phyloP scores from a whole-genome alignment of 2,888 invertebrate species.

The Ophion ventricosus region DNA sequence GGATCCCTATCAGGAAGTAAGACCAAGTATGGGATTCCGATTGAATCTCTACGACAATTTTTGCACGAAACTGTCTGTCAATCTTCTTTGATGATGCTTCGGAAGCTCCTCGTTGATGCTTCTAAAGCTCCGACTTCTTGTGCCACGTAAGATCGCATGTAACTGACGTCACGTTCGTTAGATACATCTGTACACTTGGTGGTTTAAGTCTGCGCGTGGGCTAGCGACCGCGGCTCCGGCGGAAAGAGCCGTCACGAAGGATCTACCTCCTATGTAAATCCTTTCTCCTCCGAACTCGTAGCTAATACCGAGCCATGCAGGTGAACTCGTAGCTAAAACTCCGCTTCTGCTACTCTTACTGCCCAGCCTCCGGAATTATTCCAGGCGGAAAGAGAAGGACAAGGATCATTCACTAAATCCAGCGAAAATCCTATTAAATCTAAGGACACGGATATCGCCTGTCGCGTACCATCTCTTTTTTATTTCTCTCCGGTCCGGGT shows the following conservation, averaged over 20 bases:
- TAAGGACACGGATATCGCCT: background rate
- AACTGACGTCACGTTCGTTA: slow-evolving; percentile 17
- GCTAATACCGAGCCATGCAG: slow-evolving; percentile 28
- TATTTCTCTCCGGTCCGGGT: slow-evolving; percentile 8
- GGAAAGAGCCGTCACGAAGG: slow-evolving; percentile 54
- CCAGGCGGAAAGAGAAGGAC: slow-evolving; percentile 26
- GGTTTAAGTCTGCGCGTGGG: slow-evolving; percentile 15
- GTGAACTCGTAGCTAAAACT: too few species aligned
- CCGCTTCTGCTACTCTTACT: background rate
- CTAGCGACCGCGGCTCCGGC: slow-evolving; percentile 33
- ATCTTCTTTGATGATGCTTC: background rate
- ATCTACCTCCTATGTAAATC: slow-evolving; percentile 57
- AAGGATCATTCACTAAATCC: slow-evolving; percentile 42
- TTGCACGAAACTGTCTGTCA: background rate
- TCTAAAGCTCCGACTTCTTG: background rate
- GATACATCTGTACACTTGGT: slow-evolving; percentile 20
- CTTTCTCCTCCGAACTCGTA: slow-evolving; percentile 43
- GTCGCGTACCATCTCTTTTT: background rate
- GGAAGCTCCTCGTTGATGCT: background rate
- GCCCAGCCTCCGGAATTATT: slow-evolving; percentile 8
- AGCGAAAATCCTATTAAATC: slow-evolving; percentile 40
- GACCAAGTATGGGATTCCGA: too few species aligned
- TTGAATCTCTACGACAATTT: too few species aligned
- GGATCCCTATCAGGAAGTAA: too few species aligned
- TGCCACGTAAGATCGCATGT: background rate